Conservation (phyloP, 2,888 invertebrate genomes). For the Xestobium rufovillosum region DNA sequence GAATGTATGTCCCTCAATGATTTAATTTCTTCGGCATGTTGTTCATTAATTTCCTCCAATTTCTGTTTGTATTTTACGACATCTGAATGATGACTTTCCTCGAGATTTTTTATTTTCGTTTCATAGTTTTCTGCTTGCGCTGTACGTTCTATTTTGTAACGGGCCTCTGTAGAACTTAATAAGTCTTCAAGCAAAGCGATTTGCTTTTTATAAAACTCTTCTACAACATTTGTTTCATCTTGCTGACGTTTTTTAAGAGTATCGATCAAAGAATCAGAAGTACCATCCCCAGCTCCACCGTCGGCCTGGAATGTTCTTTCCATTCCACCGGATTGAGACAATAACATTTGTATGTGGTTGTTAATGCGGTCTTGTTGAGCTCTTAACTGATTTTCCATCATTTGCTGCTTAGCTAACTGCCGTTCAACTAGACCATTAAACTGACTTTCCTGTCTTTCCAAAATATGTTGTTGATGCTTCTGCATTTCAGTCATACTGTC, state of each 20-base stretch:
- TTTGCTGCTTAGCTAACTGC: conserved; percentile 50
- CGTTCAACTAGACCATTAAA: conserved; percentile 48
- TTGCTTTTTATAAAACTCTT: conserved; percentile 57
- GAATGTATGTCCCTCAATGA: conserved; percentile 50
- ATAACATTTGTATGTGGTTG: conserved; percentile 50
- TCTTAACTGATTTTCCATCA: conserved; percentile 53
- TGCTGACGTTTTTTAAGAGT: conserved; percentile 50
- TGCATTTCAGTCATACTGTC: conserved; percentile 52
- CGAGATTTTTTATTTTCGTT: conserved; percentile 43
- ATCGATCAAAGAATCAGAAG: conserved; percentile 41
- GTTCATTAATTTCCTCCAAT: conserved; percentile 30
- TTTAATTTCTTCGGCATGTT: conserved; percentile 36
- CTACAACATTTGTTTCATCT: conserved; percentile 55
- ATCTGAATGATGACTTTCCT: conserved; percentile 32
- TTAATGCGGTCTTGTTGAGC: conserved; percentile 55
- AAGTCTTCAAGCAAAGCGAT: conserved; percentile 51
- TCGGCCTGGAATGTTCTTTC: conserved; percentile 4
- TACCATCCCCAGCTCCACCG: conserved; percentile 28
- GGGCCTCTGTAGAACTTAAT: conserved; percentile 49
- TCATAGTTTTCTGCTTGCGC: conserved; percentile 46
- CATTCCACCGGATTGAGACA: conserved; percentile 27
- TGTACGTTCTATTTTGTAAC: conserved; percentile 53
- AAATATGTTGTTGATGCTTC: conserved; percentile 50
- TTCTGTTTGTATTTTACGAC: conserved; percentile 33
- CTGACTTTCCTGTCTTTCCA: conserved; percentile 48